Evolutionary conservation across 1,140 invertebrate genomes (phyloP).

Genomic region (Macrosteles quadrilineatus): DNA sequence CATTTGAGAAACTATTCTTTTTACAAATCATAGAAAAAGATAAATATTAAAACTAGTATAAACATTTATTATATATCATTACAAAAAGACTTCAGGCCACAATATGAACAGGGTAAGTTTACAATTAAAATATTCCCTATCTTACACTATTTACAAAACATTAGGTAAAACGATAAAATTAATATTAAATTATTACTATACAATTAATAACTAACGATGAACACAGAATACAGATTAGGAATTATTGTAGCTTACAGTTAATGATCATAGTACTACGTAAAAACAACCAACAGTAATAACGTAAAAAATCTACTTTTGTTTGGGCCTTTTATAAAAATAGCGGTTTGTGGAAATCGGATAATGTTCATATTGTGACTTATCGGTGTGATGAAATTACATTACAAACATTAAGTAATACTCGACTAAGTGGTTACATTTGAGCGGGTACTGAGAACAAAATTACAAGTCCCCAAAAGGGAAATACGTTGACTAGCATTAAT

Average conservation of each 20-base stretch:
- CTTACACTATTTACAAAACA: constrained; percentile 18
- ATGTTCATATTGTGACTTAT: constrained; percentile 16
- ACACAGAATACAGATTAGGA: no score
- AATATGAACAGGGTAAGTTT: constrained; percentile 21
- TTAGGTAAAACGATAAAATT: neutral
- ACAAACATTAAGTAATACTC: constrained; percentile 16
- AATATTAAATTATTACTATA: no score
- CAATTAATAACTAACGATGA: no score
- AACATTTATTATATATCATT: constrained; percentile 26
- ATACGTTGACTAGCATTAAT: constrained; percentile 24
- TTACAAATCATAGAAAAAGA: constrained; percentile 21
- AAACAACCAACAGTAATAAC: no score
- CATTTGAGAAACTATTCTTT: constrained; percentile 2
- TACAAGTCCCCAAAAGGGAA: neutral
- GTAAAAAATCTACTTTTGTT: no score
- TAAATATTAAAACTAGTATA: constrained; percentile 23
- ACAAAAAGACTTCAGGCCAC: constrained; percentile 20
- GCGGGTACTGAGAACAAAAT: constrained; percentile 6
- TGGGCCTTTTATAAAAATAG: no score
- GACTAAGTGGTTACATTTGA: constrained; percentile 19
- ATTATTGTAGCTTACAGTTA: no score
- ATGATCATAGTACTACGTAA: no score
- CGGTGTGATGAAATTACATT: neutral
- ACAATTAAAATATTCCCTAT: constrained; percentile 4
- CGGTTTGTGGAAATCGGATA: no score